Percentiles rank a stretch among this genome's conserved stretches.
These are phyloP conservation scores for Rattus rattus DNA, from an alignment of 2,113 vertebrate genomes.

Conservation along the genomic window DNA sequence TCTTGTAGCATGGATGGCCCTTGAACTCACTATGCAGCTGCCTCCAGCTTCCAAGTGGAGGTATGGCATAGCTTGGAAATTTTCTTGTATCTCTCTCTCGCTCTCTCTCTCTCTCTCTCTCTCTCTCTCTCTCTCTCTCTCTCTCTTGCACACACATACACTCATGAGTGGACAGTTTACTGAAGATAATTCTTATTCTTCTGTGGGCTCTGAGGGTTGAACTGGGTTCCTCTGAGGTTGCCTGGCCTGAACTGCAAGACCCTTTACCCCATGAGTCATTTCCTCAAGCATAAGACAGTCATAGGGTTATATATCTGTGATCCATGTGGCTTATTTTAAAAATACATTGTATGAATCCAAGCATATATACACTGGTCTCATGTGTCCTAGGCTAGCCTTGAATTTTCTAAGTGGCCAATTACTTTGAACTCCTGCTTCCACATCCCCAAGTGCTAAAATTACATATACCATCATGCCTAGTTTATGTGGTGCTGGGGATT, in stretches of 20 bases:
- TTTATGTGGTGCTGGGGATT: not conserved
- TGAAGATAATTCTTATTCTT: not conserved
- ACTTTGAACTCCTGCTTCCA: not conserved
- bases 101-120: not conserved
- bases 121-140: too few relatives aligned
- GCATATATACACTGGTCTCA: not conserved
- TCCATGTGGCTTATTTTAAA: slow-evolving; percentile 36
- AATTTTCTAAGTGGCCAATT: not conserved
- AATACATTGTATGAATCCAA: not conserved
- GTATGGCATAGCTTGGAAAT: not conserved
- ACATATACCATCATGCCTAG: not conserved
- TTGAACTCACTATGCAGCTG: not conserved
- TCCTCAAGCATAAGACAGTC: slow-evolving; percentile 40
- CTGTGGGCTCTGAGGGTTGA: not conserved
- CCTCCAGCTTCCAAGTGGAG: not conserved
- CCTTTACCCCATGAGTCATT: not conserved
- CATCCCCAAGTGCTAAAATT: not conserved
- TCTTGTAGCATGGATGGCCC: not conserved
- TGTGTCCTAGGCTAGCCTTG: not conserved
- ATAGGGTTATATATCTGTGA: slow-evolving; percentile 29
- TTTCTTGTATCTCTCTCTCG: not conserved
- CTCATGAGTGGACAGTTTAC: not conserved
- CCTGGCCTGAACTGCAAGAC: not conserved
- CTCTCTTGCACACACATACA: too few relatives aligned
- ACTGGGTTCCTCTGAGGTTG: not conserved